Conservation (phyloP, 1,140 invertebrate species). For the Euglossa dilemma region DNA sequence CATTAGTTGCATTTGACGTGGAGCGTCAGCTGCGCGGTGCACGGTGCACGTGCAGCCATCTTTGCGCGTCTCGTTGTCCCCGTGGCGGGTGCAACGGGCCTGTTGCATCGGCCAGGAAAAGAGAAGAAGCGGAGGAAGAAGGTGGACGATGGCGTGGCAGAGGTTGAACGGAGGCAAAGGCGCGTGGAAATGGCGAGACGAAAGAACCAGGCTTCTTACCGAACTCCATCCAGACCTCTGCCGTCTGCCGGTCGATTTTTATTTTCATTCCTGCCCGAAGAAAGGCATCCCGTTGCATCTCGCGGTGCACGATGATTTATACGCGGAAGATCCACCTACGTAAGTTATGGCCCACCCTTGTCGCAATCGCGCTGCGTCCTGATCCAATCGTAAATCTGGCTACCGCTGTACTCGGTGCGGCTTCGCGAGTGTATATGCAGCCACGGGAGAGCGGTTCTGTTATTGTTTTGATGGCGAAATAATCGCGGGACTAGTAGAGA, state of each 20-base stretch:
- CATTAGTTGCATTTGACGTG: constrained; percentile 80
- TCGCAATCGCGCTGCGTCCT: constrained; percentile 50
- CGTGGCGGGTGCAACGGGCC: constrained; percentile 40
- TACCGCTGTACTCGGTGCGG: neutral
- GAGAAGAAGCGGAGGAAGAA: constrained; percentile 28
- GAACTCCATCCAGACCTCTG: neutral
- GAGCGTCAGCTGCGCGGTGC: constrained; percentile 76
- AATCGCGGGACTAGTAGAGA: constrained; percentile 30
- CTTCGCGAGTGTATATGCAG: neutral
- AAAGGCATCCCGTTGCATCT: constrained; percentile 54
- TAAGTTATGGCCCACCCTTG: constrained; percentile 55
- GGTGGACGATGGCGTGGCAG: neutral
- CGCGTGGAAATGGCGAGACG: neutral
- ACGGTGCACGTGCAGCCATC: constrained; percentile 58
- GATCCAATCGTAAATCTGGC: constrained; percentile 63
- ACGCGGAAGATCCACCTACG: constrained; percentile 48
- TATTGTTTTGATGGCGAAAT: constrained; percentile 63
- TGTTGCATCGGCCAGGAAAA: constrained; percentile 17
- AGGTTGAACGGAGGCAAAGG: too few relatives aligned
- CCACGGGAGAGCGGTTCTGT: constrained; percentile 34
- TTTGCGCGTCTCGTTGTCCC: constrained; percentile 35
- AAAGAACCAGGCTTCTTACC: constrained; percentile 17
- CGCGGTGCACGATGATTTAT: constrained; percentile 54
- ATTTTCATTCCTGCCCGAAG: constrained; percentile 41
- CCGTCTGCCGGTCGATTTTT: constrained; percentile 19